phyloP scores from a whole-genome alignment of 2,888 invertebrate genomes.

The Elysia crispata region DNA sequence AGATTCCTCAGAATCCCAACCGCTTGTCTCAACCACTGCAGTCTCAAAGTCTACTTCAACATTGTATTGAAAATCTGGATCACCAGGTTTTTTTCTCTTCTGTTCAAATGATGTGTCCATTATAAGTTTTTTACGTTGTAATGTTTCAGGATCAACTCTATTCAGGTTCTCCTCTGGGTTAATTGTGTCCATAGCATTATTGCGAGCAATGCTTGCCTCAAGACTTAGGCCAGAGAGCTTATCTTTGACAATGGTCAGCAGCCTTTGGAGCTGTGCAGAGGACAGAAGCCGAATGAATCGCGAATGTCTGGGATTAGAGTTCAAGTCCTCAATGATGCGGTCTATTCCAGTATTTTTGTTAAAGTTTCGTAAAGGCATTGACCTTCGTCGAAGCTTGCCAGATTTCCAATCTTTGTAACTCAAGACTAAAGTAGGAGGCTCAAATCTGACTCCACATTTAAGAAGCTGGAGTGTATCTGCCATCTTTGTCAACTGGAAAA shows the following conservation, averaged over 20 bases:
- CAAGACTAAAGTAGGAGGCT: slow-evolving; percentile 76
- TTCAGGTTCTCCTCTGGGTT: slow-evolving; percentile 79
- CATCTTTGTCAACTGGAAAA: background rate
- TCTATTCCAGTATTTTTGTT: slow-evolving; percentile 75
- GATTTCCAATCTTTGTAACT: slow-evolving; percentile 69
- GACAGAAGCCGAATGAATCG: slow-evolving; percentile 76
- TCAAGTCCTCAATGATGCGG: slow-evolving; percentile 74
- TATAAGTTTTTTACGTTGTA: slow-evolving; percentile 78
- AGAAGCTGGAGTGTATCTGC: slow-evolving; percentile 55
- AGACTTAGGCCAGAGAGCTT: slow-evolving; percentile 76
- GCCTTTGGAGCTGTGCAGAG: slow-evolving; percentile 76
- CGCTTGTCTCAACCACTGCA: slow-evolving; percentile 71
- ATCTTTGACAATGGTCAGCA: slow-evolving; percentile 78
- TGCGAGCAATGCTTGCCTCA: slow-evolving; percentile 76
- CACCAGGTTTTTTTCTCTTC: slow-evolving; percentile 77
- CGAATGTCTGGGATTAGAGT: slow-evolving; percentile 73
- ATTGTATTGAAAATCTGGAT: slow-evolving; percentile 79
- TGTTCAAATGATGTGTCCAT: slow-evolving; percentile 79
- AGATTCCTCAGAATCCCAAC: slow-evolving; percentile 77
- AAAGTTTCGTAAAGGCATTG: slow-evolving; percentile 79
- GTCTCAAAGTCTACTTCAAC: slow-evolving; percentile 77
- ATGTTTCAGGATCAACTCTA: slow-evolving; percentile 72
- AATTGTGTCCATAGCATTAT: slow-evolving; percentile 74
- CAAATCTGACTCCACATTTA: slow-evolving; percentile 76
- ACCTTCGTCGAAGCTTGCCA: slow-evolving; percentile 74